Conservation (phyloP, 2,888 invertebrate species). For the Scaptomyza cyrtandrae region DNA sequence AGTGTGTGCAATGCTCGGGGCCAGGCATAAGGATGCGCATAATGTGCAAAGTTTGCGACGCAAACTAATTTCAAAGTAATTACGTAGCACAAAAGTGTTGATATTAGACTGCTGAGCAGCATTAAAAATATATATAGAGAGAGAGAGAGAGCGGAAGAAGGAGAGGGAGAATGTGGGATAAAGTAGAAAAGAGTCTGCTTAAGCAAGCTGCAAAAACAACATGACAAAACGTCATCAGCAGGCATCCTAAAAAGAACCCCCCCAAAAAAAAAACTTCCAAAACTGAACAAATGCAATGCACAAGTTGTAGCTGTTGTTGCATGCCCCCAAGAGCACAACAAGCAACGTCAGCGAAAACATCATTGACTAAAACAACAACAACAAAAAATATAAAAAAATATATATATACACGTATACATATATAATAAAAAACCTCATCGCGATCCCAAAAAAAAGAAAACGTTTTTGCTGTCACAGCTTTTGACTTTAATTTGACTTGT, state of each 20-base stretch:
- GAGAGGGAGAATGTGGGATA: background rate
- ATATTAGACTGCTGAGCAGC: constrained; percentile 73
- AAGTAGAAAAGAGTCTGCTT: background rate
- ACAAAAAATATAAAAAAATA: no score
- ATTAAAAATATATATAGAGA: background rate
- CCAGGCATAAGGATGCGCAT: constrained; percentile 75
- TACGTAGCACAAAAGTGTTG: constrained; percentile 82
- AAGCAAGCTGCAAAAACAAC: constrained; percentile 60
- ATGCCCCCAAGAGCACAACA: background rate
- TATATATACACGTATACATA: no score
- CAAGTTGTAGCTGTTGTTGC: constrained; percentile 22
- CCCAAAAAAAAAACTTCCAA: constrained; percentile 39
- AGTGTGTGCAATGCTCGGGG: constrained; percentile 42
- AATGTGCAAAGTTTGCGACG: constrained; percentile 81
- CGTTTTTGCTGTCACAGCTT: constrained; percentile 61
- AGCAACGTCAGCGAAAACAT: constrained; percentile 43
- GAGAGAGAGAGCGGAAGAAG: background rate
- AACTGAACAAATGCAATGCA: constrained; percentile 58
- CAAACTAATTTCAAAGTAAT: constrained; percentile 83
- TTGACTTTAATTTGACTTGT: constrained; percentile 72
- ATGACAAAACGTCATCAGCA: constrained; percentile 72
- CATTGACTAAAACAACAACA: constrained; percentile 43
- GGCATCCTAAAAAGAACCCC: constrained; percentile 31
- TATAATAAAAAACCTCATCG: constrained; percentile 30
- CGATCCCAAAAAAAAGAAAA: constrained; percentile 9